Base-by-base conservation (phyloP, 2,888 invertebrate genomes). In the Drosophila austrosaltans region DNA sequence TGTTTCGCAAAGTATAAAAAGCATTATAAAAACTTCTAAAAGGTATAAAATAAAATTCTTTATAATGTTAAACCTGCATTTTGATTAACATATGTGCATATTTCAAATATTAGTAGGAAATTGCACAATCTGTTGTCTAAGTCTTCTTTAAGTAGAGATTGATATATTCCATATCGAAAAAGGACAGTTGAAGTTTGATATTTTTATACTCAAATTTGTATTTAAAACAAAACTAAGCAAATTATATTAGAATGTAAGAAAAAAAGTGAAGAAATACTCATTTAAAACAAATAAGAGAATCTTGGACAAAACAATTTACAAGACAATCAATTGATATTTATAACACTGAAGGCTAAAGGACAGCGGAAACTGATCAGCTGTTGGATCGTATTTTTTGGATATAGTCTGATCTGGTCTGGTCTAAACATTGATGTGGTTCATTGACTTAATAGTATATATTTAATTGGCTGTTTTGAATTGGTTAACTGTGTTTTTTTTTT, bases 221-320 rank as follows among this genome's bases (percentile, higher is more conserved):
- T 16, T 16, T 16, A 16, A 16, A 16, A 16, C 16, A 53, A 57
- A 74, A 56, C 40, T 44, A 54, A 48, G 30, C 65, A 53, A 16
- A 53, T 42, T 12, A 58, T 39, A 62, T 7, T 16, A 6, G 22
- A 30, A 40, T 8, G 42, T n/a, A 62, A 20, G 12, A n/a, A 28
- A 6, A 3, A 58, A 42, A 22, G 8, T 40, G 2, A 16, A 56
- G 32, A 32, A 8, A 30, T 30, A 32, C 10, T 22, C 32, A 7
- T 32, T n/a, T 61, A 8, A 32, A 22, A 10, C 40, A 16, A 40
- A 64, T 63, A 63, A 66, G 63, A 60, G 57, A 64, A 67, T 66
- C 39, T 71, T 63, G 77, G 83, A 83, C 83, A 83, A 78, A 77
- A 83, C 83, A 87, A 87, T 86, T 69, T 86, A 83, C 83, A 87